Evolutionary conservation across 2,888 invertebrate species (phyloP).

Genomic region (Tholera decimalis): DNA sequence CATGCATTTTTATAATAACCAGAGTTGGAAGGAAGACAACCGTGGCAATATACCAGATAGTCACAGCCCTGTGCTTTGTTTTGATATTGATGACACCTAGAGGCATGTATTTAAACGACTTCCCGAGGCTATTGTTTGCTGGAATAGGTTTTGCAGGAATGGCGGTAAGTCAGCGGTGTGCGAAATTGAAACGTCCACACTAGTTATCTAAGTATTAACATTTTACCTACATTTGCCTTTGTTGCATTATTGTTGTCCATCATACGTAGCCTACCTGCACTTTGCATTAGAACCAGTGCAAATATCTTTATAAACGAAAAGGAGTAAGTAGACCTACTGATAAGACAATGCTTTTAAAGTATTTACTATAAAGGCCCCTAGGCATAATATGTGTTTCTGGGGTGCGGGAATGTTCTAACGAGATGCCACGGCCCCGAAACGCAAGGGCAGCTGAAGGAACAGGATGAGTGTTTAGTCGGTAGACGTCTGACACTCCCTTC

Average conservation of each 20-base stretch:
- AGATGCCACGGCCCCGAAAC: too few species aligned
- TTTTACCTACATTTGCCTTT: conserved; percentile 9
- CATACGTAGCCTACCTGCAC: too few species aligned
- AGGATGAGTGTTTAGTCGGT: too few species aligned
- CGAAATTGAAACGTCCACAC: conserved; percentile 52
- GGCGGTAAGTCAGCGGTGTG: conserved; percentile 86
- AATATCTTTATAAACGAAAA: too few species aligned
- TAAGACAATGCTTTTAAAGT: too few species aligned
- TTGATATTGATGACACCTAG: conserved; percentile 88
- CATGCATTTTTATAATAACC: conserved; percentile 88
- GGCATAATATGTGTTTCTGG: too few species aligned
- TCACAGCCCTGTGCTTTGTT: conserved; percentile 88
- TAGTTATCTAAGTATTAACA: conserved; percentile 2
- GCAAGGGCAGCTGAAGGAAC: too few species aligned
- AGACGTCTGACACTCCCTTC: too few species aligned
- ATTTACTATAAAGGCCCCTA: too few species aligned
- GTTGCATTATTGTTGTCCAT: conserved; percentile 16
- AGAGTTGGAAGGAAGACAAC: conserved; percentile 89
- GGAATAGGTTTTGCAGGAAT: conserved; percentile 93
- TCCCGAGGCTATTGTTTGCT: conserved; percentile 91
- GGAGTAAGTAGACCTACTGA: too few species aligned
- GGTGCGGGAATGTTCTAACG: too few species aligned
- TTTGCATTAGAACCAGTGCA: too few species aligned
- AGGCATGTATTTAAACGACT: conserved; percentile 84
- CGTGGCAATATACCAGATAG: conserved; percentile 85